A percentile compares a stretch with the other conserved stretches of the same genome.
phyloP scores from a whole-genome alignment of 35 echinoderm and acorn worm genomes.

The Nesometra sesokonis region DNA sequence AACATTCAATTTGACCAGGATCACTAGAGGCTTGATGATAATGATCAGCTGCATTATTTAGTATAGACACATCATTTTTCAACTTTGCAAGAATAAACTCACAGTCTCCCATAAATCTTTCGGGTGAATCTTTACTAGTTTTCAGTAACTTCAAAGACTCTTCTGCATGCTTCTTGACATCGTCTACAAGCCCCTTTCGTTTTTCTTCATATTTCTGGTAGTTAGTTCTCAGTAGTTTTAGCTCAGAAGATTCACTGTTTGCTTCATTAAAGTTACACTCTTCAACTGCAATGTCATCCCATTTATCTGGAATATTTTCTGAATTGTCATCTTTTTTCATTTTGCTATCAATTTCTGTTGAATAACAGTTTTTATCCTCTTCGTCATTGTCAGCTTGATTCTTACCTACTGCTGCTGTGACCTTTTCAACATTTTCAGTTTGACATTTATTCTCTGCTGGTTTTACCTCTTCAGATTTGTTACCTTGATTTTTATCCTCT shows the following conservation, averaged over 20 bases:
- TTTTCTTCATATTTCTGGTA: neutral
- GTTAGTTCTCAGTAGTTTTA: neutral
- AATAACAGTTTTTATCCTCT: too few relatives aligned
- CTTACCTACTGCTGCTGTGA: too few relatives aligned
- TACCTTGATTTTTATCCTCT: too few relatives aligned
- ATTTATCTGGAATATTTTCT: neutral
- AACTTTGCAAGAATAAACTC: neutral
- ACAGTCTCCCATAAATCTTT: neutral
- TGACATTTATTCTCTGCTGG: too few relatives aligned
- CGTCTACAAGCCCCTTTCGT: neutral
- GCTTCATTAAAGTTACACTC: neutral
- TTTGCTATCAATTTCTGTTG: too few relatives aligned
- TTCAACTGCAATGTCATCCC: neutral
- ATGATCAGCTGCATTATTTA: neutral
- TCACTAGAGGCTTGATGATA: neutral
- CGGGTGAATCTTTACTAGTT: neutral
- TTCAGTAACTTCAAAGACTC: neutral
- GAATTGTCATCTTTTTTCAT: too few relatives aligned
- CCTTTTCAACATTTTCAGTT: too few relatives aligned
- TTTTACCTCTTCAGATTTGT: too few relatives aligned
- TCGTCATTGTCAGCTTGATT: too few relatives aligned
- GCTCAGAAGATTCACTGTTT: neutral
- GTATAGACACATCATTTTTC: constrained; percentile 11
- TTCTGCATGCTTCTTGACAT: neutral
- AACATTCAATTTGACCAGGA: constrained; percentile 5